These are phyloP conservation scores for Staurois parvus DNA, from an alignment of 2,797 vertebrate genomes.

Conservation along the genomic window DNA sequence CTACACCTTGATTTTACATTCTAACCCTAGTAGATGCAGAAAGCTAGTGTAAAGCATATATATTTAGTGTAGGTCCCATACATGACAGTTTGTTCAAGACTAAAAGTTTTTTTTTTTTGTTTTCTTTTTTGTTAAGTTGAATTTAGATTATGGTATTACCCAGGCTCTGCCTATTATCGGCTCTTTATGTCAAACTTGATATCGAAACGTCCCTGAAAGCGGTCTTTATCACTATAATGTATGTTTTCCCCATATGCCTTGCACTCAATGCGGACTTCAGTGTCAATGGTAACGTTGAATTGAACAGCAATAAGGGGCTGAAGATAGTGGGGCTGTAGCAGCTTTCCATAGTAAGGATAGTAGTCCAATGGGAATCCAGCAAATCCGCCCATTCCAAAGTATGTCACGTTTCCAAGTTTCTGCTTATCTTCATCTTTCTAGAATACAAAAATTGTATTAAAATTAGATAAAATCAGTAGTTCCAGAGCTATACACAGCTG, in stretches of 20 bases:
- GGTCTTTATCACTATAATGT: slow-evolving; percentile 93
- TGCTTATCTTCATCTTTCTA: slow-evolving; percentile 85
- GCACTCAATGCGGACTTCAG: slow-evolving; percentile 92
- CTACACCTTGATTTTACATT: slow-evolving; percentile 97
- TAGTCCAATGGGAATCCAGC: slow-evolving; percentile 92
- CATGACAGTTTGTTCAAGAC: slow-evolving; percentile 99
- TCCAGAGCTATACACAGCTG: no score
- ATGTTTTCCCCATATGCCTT: slow-evolving; percentile 90
- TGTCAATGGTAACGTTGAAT: slow-evolving; percentile 82
- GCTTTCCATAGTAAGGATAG: slow-evolving; percentile 95
- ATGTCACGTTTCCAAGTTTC: slow-evolving; percentile 81
- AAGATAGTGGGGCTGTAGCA: slow-evolving; percentile 88
- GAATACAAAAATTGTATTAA: slow-evolving; percentile 10
- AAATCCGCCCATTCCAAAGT: slow-evolving; percentile 79
- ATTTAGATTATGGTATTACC: slow-evolving; percentile 70
- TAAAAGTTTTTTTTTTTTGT: slow-evolving; percentile 84
- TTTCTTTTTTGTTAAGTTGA: slow-evolving; percentile 62
- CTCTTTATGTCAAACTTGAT: slow-evolving; percentile 89
- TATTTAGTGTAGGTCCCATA: slow-evolving; percentile 99
- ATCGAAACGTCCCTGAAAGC: slow-evolving; percentile 98
- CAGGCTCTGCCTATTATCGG: slow-evolving; percentile 88
- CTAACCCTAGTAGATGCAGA: slow-evolving; percentile 96
- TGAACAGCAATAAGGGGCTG: slow-evolving; percentile 94
- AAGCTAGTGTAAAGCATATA: slow-evolving; percentile 99
- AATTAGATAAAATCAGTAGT: no score